Percentiles rank a stretch among this genome's conserved stretches.
These are phyloP conservation scores for Aurelia sp. DNA, from an alignment of 30 jellyfish, hydroid and myxozoan species.

Conservation along the genomic window DNA sequence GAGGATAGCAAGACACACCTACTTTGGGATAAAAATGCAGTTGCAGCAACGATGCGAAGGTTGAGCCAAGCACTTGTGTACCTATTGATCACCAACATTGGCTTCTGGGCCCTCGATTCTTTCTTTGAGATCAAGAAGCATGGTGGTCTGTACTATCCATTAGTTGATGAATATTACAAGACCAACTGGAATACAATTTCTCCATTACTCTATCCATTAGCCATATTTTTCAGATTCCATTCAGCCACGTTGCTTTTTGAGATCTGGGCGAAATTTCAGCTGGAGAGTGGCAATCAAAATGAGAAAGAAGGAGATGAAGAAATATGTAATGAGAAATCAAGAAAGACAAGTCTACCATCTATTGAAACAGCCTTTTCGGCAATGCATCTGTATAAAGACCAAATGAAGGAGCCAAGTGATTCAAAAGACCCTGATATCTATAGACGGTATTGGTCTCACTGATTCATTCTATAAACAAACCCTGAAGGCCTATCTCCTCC, in stretches of 20 bases:
- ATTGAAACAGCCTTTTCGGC: slow-evolving; percentile 5
- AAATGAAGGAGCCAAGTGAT: background rate
- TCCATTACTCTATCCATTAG: slow-evolving; percentile 32
- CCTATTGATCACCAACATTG: slow-evolving; percentile 51
- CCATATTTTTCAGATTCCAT: slow-evolving; percentile 58
- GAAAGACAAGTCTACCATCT: slow-evolving; percentile 44
- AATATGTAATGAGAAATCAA: background rate
- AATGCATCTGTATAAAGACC: background rate
- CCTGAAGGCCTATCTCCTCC: too few relatives aligned
- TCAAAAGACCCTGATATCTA: slow-evolving; percentile 13
- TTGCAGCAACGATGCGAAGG: background rate
- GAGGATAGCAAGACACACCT: background rate
- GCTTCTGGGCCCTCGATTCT: slow-evolving; percentile 62
- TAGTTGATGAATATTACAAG: slow-evolving; percentile 17
- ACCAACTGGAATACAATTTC: slow-evolving; percentile 40
- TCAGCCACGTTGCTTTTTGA: slow-evolving; percentile 55
- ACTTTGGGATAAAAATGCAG: background rate
- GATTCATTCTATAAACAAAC: too few relatives aligned
- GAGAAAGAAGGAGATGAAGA: background rate
- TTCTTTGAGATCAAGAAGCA: slow-evolving; percentile 41
- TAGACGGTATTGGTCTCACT: slow-evolving; percentile 1
- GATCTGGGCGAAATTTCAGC: slow-evolving; percentile 26
- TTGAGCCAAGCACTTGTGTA: slow-evolving; percentile 33
- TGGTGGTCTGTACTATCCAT: slow-evolving; percentile 32
- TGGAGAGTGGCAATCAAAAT: background rate